Conservation (phyloP, 2,888 invertebrate genomes). For the Megalurothrips usitatus region DNA sequence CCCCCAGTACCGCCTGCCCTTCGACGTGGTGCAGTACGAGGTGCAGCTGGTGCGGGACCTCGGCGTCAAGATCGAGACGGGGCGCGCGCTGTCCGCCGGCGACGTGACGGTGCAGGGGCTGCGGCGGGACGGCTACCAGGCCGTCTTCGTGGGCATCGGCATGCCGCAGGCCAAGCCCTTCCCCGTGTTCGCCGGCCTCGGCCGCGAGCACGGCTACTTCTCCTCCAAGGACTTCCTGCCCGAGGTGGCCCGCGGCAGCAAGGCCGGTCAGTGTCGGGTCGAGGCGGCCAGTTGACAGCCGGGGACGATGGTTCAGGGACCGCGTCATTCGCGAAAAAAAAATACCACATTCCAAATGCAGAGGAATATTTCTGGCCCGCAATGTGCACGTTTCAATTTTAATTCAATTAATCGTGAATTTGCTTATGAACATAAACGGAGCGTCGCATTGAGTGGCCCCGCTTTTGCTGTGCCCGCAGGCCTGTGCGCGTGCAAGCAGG, state of each 20-base stretch:
- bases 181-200: constrained; percentile 70
- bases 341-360: too few relatives aligned
- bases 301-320: too few relatives aligned
- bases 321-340: too few relatives aligned
- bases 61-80: constrained; percentile 81
- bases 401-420: too few relatives aligned
- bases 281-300: too few relatives aligned
- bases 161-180: constrained; percentile 83
- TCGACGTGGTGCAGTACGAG: constrained; percentile 89
- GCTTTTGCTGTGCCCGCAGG: constrained; percentile 49
- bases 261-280: constrained; percentile 60
- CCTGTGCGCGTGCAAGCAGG: constrained; percentile 71
- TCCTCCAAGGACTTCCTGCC: constrained; percentile 95
- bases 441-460: too few relatives aligned
- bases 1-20: constrained; percentile 93
- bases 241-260: constrained; percentile 80
- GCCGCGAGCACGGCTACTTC: constrained; percentile 78
- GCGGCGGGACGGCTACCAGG: constrained; percentile 62
- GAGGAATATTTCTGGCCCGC: too few relatives aligned
- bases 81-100: constrained; percentile 62
- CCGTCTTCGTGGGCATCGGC: constrained; percentile 82
- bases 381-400: too few relatives aligned
- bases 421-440: too few relatives aligned
- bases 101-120: constrained; percentile 72
- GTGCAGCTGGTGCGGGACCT: constrained; percentile 84